These are phyloP conservation scores for Lasioglossum baleicum DNA, from an alignment of 1,140 invertebrate genomes.

Conservation along the genomic window DNA sequence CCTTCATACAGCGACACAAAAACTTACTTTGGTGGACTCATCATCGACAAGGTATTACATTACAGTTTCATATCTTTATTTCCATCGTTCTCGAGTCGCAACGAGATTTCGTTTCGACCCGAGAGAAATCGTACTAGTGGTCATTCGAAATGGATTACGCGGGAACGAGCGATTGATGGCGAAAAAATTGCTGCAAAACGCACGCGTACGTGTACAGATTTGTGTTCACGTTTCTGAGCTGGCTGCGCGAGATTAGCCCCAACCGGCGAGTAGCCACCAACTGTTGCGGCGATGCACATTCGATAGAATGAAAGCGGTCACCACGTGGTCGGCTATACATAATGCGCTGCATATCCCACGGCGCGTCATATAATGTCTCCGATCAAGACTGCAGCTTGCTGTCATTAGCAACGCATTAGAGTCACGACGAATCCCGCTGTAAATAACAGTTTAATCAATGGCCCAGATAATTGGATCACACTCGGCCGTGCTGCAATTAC, in stretches of 20 bases:
- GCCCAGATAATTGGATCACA: constrained; percentile 46
- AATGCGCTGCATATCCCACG: constrained; percentile 22
- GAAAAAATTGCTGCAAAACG: background rate
- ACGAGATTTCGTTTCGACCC: background rate
- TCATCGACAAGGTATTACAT: background rate
- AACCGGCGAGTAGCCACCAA: background rate
- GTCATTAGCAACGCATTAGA: constrained; percentile 34
- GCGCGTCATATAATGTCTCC: constrained; percentile 49
- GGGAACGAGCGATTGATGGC: background rate
- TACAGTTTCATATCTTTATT: background rate
- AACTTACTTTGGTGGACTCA: background rate
- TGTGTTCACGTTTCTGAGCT: background rate
- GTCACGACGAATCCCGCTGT: constrained; percentile 4
- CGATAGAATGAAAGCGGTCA: constrained; percentile 35
- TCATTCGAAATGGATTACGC: background rate
- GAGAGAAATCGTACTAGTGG: background rate
- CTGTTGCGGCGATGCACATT: constrained; percentile 6
- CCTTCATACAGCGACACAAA: background rate
- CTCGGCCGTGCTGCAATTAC: constrained; percentile 2
- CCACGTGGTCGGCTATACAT: constrained; percentile 49
- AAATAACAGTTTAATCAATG: constrained; percentile 53
- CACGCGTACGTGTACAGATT: background rate
- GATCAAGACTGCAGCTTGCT: background rate
- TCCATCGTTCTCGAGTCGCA: too few species aligned
- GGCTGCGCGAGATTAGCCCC: background rate